phyloP scores from a whole-genome alignment of 2,888 invertebrate genomes.

The Limnephilus rhombicus region DNA sequence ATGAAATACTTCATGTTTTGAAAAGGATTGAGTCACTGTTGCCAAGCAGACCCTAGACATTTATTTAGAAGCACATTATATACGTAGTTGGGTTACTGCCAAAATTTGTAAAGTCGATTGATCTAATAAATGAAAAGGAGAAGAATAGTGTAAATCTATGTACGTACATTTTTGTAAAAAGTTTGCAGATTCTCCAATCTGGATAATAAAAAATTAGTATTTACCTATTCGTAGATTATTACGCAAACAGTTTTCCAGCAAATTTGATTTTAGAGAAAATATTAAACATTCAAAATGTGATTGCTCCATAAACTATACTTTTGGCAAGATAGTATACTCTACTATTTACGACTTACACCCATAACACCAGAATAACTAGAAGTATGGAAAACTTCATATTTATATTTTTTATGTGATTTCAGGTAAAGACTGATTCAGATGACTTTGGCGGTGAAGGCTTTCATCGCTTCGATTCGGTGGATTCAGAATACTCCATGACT shows the following conservation, averaged over 20 bases:
- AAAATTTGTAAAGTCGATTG: no score
- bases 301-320: no score
- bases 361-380: not conserved
- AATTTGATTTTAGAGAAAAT: no score
- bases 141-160: no score
- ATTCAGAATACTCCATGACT: conserved; percentile 77
- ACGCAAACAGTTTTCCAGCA: no score
- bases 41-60: not conserved
- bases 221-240: no score
- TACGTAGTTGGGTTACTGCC: no score
- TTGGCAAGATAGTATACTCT: not conserved
- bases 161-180: no score
- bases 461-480: conserved; percentile 81
- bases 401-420: conserved; percentile 65
- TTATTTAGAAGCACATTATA: not conserved
- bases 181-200: no score
- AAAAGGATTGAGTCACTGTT: not conserved
- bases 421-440: conserved; percentile 83
- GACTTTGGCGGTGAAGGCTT: conserved; percentile 78
- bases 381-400: not conserved
- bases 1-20: not conserved
- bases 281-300: no score
- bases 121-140: no score
- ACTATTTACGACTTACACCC: not conserved
- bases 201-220: no score